These are phyloP conservation scores for Tinea trinotella DNA, from an alignment of 2,888 invertebrate genomes.

Conservation along the genomic window DNA sequence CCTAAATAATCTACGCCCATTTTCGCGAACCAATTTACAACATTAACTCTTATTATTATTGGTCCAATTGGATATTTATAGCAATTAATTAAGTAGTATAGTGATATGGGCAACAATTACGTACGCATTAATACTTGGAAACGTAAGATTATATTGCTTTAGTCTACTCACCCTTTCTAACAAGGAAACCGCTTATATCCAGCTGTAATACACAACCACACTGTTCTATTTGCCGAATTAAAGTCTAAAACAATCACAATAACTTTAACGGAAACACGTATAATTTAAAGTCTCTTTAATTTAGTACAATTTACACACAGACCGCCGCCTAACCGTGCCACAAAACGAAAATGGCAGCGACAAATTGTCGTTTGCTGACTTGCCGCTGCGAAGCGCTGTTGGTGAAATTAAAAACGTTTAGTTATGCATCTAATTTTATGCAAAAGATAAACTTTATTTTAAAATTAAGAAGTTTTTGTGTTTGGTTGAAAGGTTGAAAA, in stretches of 20 bases:
- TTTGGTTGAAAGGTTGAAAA: no score
- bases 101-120: neutral
- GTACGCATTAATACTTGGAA: conserved; percentile 1
- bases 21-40: conserved; percentile 28
- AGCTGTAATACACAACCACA: conserved; percentile 35
- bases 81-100: conserved; percentile 17
- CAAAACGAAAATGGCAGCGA: conserved; percentile 73
- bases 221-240: conserved; percentile 22
- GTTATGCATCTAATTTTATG: neutral
- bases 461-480: no score
- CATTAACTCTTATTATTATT: conserved; percentile 19
- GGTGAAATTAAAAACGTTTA: neutral
- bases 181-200: conserved; percentile 55
- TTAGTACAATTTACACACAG: conserved; percentile 30
- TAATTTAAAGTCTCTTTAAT: neutral
- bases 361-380: conserved; percentile 27
- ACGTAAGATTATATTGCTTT: conserved; percentile 37
- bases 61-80: conserved; percentile 11
- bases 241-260: conserved; percentile 33
- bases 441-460: no score
- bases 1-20: conserved; percentile 56
- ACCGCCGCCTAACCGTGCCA: conserved; percentile 63
- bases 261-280: conserved; percentile 11
- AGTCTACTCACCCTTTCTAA: conserved; percentile 58
- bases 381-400: conserved; percentile 13